Base-by-base conservation (phyloP, 2,888 invertebrate genomes). In the Cephus pulcher region DNA sequence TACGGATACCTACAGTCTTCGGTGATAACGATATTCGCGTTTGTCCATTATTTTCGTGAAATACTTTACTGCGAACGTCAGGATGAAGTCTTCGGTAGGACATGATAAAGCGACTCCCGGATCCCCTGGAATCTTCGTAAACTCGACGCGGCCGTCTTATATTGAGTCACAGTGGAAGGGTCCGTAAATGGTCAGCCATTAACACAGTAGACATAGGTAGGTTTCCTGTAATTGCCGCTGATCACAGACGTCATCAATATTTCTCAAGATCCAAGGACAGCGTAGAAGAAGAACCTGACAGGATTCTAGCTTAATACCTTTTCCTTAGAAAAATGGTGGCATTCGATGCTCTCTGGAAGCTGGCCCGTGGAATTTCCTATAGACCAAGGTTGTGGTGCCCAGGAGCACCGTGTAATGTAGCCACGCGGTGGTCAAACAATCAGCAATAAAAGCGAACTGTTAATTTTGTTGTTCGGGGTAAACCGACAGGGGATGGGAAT, bases 171-270 rank as follows among this genome's bases (percentile, higher is more conserved):
- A 32, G 71, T 35, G 34, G 34, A 23, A 74, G 79, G 79, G 76
- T 69, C 76, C 69, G 74, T 76, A 79, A 79, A 79, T 76, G 79
- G 79, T 76, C 69, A 40, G 69, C 79, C 76, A 79, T 79, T 79
- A 79, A 79, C 79, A 70, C 73, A 35, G 70, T 69, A 76, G 73
- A 68, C 71, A 56, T 73, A 69, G 76, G 76, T 73, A 76, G 69
- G 69, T 69, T 79, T 76, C 76, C 79, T 73, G 79, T 79, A 79
- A 79, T 79, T 79, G 79, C 76, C 34, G 34, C 69, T 74, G 76
- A 79, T 79, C 79, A 79, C 76, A 79, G 69, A 69, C 34, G 37
- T 37, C 74, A 74, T 74, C 74, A 34, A 71, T 71, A 71, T 71
- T 71, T 32, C 71, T 71, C 23, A 71, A 71, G 32, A 56, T 9